Evolutionary conservation across 2,113 vertebrate species (phyloP).

Genomic region (Acrocephalus kingi): DNA sequence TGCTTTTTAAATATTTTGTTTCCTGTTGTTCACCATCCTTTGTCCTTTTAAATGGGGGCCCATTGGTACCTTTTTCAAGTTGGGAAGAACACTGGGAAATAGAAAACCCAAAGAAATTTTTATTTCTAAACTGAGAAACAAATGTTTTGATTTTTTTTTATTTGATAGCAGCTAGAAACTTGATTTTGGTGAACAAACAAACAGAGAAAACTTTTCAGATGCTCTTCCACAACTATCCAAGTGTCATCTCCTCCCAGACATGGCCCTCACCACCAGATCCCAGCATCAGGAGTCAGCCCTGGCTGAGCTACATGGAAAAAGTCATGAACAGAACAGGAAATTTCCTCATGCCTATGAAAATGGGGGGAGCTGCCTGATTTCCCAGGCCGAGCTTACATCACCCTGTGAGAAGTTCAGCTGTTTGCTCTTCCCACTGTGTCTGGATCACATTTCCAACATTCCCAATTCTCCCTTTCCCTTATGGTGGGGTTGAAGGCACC

Average conservation of each 20-base stretch:
- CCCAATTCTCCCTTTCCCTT: background rate
- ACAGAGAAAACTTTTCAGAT: background rate
- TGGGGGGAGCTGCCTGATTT: background rate
- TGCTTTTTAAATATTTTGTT: background rate
- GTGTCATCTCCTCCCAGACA: background rate
- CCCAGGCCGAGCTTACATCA: background rate
- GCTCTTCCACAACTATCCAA: background rate
- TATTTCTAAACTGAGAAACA: background rate
- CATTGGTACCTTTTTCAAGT: background rate
- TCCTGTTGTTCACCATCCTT: background rate
- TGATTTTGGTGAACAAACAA: background rate
- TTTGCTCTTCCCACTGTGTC: background rate
- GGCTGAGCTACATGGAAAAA: background rate
- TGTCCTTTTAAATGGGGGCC: background rate
- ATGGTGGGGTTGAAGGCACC: background rate
- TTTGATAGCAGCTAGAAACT: background rate
- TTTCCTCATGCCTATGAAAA: background rate
- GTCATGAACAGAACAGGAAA: background rate
- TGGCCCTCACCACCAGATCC: background rate
- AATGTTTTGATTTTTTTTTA: background rate
- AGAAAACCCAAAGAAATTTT: background rate
- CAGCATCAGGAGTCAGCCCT: background rate
- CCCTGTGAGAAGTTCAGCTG: accelerated
- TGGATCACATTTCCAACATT: background rate
- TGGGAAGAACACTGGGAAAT: background rate